phyloP scores from a whole-genome alignment of 2,888 invertebrate genomes.

The Eupithecia insigniata region DNA sequence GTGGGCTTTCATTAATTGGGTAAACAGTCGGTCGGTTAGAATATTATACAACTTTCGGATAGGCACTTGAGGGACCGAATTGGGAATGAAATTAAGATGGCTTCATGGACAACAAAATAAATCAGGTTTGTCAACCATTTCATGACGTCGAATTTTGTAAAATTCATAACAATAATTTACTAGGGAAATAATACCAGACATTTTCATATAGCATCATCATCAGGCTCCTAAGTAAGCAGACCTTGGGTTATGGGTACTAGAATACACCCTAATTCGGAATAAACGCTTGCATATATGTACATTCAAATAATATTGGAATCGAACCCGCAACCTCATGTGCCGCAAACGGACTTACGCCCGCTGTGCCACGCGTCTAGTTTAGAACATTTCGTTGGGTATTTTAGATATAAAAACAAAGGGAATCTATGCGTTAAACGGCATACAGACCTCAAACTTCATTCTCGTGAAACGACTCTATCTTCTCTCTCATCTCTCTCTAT shows the following conservation, averaged over 20 bases:
- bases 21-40: slow-evolving; percentile 53
- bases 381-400: too few relatives aligned
- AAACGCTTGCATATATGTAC: too few relatives aligned
- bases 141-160: neutral
- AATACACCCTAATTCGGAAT: neutral
- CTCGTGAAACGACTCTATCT: neutral
- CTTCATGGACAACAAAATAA: neutral
- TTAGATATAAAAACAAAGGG: too few relatives aligned
- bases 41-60: slow-evolving; percentile 45
- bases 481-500: too few relatives aligned
- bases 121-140: neutral
- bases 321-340: too few relatives aligned
- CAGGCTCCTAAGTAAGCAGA: too few relatives aligned
- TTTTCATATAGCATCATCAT: neutral
- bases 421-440: too few relatives aligned
- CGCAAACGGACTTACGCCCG: too few relatives aligned
- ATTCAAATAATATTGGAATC: too few relatives aligned
- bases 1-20: slow-evolving; percentile 59
- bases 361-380: too few relatives aligned
- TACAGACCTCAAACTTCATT: too few relatives aligned
- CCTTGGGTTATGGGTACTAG: neutral
- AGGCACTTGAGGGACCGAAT: slow-evolving; percentile 10
- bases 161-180: neutral
- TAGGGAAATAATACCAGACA: neutral
- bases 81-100: slow-evolving; percentile 7